Conservation (phyloP, 2,797 vertebrate species). For the Enteromius fasciolatus region DNA sequence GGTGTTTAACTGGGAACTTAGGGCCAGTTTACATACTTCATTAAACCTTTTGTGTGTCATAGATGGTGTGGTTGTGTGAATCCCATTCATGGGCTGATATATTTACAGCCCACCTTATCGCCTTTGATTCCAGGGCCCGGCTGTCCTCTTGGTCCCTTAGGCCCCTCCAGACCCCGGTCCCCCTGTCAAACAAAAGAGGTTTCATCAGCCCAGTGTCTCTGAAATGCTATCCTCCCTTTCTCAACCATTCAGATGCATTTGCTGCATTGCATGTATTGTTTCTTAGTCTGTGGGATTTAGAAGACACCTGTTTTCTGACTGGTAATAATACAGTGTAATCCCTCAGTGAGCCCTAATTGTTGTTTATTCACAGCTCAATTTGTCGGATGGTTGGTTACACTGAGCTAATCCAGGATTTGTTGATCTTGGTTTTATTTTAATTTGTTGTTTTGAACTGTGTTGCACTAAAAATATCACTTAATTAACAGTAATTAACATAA, state of each 20-base stretch:
- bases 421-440: neutral
- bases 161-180: slow-evolving; percentile 84
- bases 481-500: neutral
- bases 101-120: slow-evolving; percentile 85
- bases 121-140: slow-evolving; percentile 86
- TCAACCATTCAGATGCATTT: neutral
- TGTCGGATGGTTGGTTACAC: neutral
- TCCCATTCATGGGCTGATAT: slow-evolving; percentile 58
- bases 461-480: neutral
- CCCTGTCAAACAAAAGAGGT: slow-evolving; percentile 77
- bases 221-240: slow-evolving; percentile 26
- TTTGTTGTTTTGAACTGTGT: neutral
- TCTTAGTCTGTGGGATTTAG: neutral
- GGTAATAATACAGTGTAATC: neutral
- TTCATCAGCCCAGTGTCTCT: slow-evolving; percentile 57
- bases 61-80: slow-evolving; percentile 54
- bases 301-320: neutral
- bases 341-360: neutral
- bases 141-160: slow-evolving; percentile 83
- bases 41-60: slow-evolving; percentile 62
- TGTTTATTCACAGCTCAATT: neutral
- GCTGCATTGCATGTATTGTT: slow-evolving; percentile 60
- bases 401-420: neutral
- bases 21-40: slow-evolving; percentile 62
- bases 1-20: slow-evolving; percentile 49